Evolutionary conservation across 2,797 vertebrate species (phyloP).

Genomic region (Sorex maritimensis): DNA sequence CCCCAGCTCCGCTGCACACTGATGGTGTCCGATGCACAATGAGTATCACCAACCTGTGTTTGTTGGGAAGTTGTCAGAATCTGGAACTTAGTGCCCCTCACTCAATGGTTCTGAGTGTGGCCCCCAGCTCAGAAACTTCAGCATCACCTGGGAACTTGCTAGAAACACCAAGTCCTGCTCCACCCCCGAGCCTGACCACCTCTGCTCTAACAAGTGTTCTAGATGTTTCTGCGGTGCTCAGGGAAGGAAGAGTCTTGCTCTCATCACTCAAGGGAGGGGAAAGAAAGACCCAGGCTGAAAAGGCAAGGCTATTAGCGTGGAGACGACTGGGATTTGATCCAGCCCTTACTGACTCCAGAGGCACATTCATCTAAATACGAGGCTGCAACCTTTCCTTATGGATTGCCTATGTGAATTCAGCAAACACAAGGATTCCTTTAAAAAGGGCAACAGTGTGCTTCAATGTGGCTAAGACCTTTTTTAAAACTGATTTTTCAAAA

Average conservation of each 20-base stretch:
- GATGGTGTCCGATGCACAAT: too few species aligned
- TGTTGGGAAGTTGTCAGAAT: background rate
- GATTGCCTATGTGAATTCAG: background rate
- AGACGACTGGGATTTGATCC: background rate
- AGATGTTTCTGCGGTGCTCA: background rate
- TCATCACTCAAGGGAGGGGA: background rate
- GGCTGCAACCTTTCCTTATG: background rate
- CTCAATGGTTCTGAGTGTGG: background rate
- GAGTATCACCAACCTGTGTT: background rate
- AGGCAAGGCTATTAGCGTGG: background rate
- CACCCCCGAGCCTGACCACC: background rate
- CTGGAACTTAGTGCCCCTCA: background rate
- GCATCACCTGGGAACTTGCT: background rate
- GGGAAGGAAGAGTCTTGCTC: slow-evolving; percentile 16
- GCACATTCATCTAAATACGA: background rate
- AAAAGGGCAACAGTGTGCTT: slow-evolving; percentile 22
- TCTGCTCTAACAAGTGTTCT: background rate
- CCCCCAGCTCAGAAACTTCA: background rate
- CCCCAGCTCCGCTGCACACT: background rate
- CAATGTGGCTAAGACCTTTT: background rate
- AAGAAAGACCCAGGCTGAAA: background rate
- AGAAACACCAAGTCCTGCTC: slow-evolving; percentile 38
- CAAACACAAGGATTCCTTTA: slow-evolving; percentile 31
- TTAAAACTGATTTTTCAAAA: slow-evolving; percentile 39
- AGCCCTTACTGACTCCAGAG: background rate